Base-by-base conservation (phyloP, 2,888 invertebrate species). In the Melitaea athalia region DNA sequence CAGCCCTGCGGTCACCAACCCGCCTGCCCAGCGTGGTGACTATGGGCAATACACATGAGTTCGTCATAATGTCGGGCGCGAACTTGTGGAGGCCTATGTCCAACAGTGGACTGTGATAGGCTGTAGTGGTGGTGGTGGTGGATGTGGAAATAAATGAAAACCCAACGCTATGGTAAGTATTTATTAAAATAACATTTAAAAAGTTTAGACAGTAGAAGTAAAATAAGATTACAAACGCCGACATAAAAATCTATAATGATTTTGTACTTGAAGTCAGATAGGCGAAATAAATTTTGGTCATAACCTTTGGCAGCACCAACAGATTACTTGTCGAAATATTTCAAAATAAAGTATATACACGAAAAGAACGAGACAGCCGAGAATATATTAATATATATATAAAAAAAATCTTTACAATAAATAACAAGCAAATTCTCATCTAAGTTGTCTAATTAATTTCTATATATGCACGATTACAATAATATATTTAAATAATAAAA, bases 111-210 rank as follows among this genome's bases (percentile, higher is more conserved):
- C n/a, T n/a, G n/a, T n/a, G n/a, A n/a, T n/a, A n/a, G n/a, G n/a
- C n/a, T n/a, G n/a, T n/a, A n/a, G n/a, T n/a, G n/a, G n/a, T n/a
- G n/a, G n/a, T n/a, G n/a, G n/a, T n/a, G n/a, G n/a, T n/a, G n/a
- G n/a, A 24, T 14, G 14, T 15, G 31, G n/a, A 10, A 70, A 38
- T 31, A 73, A 74, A 74, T 69, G 73, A 74, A 68, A 68, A 67
- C 63, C 14, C 50, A 60, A 63, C 52, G 75, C 75, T 80, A 79
- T 78, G 75, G 75, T 76, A 79, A 79, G 78, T 79, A 76, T 81
- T 78, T 79, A 80, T 80, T 84, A 80, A 82, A 84, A 84, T 83
- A 78, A 77, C 64, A 70, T 68, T 67, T 69, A 78, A 79, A 70
- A 33, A 75, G 79, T 78, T 69, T 38, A 52, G 59, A 66, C 47